Evolutionary conservation across 2,113 vertebrate genomes (phyloP).

Genomic region (Caloenas nicobarica): DNA sequence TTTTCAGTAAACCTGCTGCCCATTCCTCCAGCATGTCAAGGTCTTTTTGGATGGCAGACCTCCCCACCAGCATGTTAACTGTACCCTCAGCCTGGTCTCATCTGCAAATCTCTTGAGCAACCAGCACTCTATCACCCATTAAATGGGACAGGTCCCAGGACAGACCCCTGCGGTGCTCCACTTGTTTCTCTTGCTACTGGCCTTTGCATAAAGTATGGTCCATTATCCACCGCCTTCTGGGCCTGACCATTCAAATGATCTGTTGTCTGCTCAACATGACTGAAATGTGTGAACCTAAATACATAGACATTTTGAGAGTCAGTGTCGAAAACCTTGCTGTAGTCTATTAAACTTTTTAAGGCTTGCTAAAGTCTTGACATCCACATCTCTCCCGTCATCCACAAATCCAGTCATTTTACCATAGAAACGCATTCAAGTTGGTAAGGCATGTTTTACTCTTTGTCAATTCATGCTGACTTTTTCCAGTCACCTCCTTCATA

Average conservation of each 20-base stretch:
- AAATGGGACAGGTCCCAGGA: neutral
- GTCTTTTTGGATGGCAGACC: neutral
- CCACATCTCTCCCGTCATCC: neutral
- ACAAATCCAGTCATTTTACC: neutral
- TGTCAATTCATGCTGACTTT: neutral
- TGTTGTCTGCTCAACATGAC: accelerated
- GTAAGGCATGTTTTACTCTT: neutral
- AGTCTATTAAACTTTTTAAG: neutral
- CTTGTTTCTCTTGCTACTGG: neutral
- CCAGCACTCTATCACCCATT: neutral
- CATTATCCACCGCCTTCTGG: neutral
- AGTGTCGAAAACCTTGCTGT: neutral
- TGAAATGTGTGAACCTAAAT: neutral
- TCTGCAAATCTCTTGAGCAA: neutral
- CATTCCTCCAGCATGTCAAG: neutral
- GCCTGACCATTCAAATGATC: neutral
- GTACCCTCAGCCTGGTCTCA: neutral
- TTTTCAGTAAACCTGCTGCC: neutral
- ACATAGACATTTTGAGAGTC: neutral
- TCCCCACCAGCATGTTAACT: neutral
- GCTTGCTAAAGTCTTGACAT: neutral
- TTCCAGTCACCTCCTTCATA: neutral
- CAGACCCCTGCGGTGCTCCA: neutral
- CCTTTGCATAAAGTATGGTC: neutral
- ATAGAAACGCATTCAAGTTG: neutral